A percentile compares a stretch with the other conserved stretches of the same genome.
phyloP scores from a whole-genome alignment of 35 echinoderm and acorn worm genomes.

The Patiria miniata region DNA sequence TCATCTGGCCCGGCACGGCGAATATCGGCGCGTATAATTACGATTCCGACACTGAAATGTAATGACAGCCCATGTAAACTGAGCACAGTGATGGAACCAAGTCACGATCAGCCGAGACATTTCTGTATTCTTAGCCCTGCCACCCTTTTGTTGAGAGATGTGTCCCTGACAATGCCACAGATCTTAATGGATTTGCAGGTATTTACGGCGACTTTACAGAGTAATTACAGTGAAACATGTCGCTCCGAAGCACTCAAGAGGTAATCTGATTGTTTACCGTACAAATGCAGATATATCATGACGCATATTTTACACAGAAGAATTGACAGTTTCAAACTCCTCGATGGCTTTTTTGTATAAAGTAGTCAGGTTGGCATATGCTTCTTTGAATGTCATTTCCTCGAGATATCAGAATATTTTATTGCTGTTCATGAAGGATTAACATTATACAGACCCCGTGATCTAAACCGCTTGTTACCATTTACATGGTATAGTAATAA shows the following conservation, averaged over 20 bases:
- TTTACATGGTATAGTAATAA: too few species aligned
- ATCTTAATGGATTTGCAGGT: conserved; percentile 25
- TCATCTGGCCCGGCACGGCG: not conserved
- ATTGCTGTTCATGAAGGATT: too few species aligned
- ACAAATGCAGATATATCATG: too few species aligned
- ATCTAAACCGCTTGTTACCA: too few species aligned
- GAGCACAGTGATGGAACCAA: not conserved
- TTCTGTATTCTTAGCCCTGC: conserved; percentile 1
- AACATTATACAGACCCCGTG: too few species aligned
- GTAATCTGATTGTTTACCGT: too few species aligned
- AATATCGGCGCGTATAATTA: conserved; percentile 6
- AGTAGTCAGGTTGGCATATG: too few species aligned
- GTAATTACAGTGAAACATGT: conserved; percentile 4
- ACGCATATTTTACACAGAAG: too few species aligned
- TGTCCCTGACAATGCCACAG: not conserved
- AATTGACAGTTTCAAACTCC: too few species aligned
- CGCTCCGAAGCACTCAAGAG: conserved; percentile 8
- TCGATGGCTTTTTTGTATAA: too few species aligned
- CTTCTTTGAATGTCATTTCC: too few species aligned
- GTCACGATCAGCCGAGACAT: not conserved
- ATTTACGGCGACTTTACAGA: not conserved
- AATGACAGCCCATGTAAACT: conserved; percentile 16
- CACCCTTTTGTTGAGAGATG: not conserved
- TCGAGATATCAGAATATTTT: too few species aligned
- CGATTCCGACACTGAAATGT: not conserved